These are phyloP conservation scores for Drosophila guanche DNA, from an alignment of 1,140 invertebrate species.

Conservation along the genomic window DNA sequence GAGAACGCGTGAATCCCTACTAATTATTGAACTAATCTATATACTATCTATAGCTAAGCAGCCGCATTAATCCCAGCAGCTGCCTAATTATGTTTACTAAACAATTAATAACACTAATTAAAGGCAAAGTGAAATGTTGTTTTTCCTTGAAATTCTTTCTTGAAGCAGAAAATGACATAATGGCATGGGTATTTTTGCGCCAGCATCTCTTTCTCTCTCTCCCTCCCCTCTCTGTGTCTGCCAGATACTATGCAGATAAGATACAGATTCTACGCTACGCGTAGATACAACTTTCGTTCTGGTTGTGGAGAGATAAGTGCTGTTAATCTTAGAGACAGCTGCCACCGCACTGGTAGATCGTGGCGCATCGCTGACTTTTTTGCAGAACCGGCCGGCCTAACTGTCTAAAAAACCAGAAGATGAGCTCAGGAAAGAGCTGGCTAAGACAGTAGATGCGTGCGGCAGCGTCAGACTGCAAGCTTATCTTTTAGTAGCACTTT, in stretches of 20 bases:
- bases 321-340: conserved; percentile 60
- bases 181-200: conserved; percentile 70
- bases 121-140: conserved; percentile 47
- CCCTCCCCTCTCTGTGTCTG: too few species aligned
- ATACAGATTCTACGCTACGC: conserved; percentile 27
- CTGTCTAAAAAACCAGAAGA: conserved; percentile 46
- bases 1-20: conserved; percentile 39
- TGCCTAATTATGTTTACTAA: conserved; percentile 42
- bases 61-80: conserved; percentile 24
- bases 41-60: conserved; percentile 40
- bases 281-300: conserved; percentile 15
- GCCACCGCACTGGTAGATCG: conserved; percentile 21
- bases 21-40: conserved; percentile 43
- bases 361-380: conserved; percentile 8
- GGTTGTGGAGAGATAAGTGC: conserved; percentile 51
- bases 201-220: conserved; percentile 24
- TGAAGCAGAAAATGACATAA: conserved; percentile 57
- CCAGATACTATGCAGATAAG: conserved; percentile 43
- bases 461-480: conserved; percentile 10
- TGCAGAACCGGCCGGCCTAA: conserved; percentile 71
- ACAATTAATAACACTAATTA: conserved; percentile 73
- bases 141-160: conserved; percentile 1
- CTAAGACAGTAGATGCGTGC: conserved; percentile 48
- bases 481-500: conserved; percentile 38
- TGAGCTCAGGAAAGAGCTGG: too few species aligned